Evolutionary conservation across 1,140 invertebrate species (phyloP).

Genomic region (Diabrotica undecimpunctata): DNA sequence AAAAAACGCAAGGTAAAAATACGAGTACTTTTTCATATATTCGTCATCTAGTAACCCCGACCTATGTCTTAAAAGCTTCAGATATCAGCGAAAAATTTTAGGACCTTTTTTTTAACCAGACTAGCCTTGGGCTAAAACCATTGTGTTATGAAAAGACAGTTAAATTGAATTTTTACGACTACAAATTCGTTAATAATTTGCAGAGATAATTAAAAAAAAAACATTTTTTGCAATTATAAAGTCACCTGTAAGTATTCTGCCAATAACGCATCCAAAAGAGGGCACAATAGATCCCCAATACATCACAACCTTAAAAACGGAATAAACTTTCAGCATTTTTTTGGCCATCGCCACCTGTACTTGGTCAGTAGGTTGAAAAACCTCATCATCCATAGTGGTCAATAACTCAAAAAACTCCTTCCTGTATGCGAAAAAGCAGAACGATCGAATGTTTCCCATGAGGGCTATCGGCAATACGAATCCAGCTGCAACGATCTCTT

Average conservation of each 20-base stretch:
- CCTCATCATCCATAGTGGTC: background rate
- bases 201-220: too few relatives aligned
- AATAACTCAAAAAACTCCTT: background rate
- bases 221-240: too few relatives aligned
- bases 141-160: too few relatives aligned
- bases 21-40: too few relatives aligned
- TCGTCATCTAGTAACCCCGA: too few relatives aligned
- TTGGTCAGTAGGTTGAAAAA: background rate
- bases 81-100: too few relatives aligned
- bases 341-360: background rate
- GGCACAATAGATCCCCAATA: background rate
- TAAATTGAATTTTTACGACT: too few relatives aligned
- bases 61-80: too few relatives aligned
- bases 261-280: background rate
- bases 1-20: too few relatives aligned
- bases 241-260: background rate
- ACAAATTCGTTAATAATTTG: too few relatives aligned
- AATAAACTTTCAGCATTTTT: background rate
- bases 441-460: background rate
- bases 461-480: slow-evolving; percentile 1
- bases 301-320: background rate
- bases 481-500: background rate
- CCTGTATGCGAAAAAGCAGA: background rate
- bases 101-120: too few relatives aligned
- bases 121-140: too few relatives aligned